phyloP scores from a whole-genome alignment of 2,797 vertebrate genomes.

The Cirrhinus mrigala region DNA sequence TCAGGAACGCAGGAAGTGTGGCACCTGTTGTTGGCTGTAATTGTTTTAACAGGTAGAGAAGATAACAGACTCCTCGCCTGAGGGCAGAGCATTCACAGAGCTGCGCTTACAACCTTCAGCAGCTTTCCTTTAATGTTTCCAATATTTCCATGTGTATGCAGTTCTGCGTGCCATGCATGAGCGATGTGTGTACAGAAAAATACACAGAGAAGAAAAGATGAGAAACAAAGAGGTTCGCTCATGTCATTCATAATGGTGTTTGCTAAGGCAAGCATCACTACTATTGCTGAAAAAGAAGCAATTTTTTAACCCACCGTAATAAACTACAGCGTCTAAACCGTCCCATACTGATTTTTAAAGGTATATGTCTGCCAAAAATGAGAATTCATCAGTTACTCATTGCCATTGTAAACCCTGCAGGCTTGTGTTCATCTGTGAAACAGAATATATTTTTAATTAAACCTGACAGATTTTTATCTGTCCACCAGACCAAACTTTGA shows the following conservation, averaged over 20 bases:
- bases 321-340: background rate
- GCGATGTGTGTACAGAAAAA: background rate
- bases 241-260: background rate
- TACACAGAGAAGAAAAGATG: background rate
- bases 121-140: conserved; percentile 5
- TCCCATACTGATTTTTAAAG: background rate
- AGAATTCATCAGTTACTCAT: background rate
- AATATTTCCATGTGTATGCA: background rate
- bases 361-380: background rate
- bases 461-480: background rate
- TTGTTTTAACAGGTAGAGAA: conserved; percentile 27
- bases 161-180: background rate
- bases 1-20: background rate
- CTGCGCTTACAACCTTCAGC: background rate
- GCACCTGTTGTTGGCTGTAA: conserved; percentile 34
- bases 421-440: background rate
- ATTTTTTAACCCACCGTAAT: background rate
- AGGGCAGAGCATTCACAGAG: conserved; percentile 56
- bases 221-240: background rate
- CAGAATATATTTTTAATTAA: background rate
- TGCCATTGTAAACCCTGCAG: background rate
- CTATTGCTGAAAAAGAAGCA: background rate
- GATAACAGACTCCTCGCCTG: conserved; percentile 5
- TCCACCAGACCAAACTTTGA: background rate
- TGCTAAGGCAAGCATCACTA: background rate